Percentiles rank a stretch among this genome's conserved stretches.
phyloP scores from a whole-genome alignment of 2,888 invertebrate genomes.

The Drosophila fungiperda region DNA sequence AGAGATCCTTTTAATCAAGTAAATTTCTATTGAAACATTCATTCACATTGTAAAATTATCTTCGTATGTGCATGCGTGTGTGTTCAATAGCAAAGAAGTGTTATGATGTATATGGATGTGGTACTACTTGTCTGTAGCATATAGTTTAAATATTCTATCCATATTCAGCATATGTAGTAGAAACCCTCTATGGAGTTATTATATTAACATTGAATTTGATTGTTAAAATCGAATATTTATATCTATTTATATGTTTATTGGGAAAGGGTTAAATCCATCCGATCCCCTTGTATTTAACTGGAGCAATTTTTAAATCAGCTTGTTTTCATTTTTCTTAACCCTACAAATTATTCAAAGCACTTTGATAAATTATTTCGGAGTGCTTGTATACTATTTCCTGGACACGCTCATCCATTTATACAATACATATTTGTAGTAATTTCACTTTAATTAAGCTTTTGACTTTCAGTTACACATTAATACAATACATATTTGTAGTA shows the following conservation, averaged over 20 bases:
- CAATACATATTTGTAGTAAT: slow-evolving; percentile 7
- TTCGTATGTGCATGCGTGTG: slow-evolving; percentile 1
- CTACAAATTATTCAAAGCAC: background rate
- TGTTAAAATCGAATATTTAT: background rate
- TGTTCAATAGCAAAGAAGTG: slow-evolving; percentile 11
- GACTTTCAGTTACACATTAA: slow-evolving; percentile 9
- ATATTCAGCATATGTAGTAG: slow-evolving; percentile 1
- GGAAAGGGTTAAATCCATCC: background rate
- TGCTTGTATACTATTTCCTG: slow-evolving; percentile 10
- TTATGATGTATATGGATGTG: background rate
- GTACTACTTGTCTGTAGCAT: background rate
- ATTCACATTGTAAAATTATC: background rate
- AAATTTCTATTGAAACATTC: slow-evolving; percentile 6
- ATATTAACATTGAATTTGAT: slow-evolving; percentile 2
- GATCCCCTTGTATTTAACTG: background rate
- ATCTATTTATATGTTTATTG: background rate
- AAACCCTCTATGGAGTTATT: slow-evolving; percentile 3
- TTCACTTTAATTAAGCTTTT: slow-evolving; percentile 5
- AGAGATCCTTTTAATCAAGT: slow-evolving; percentile 18
- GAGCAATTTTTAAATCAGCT: background rate
- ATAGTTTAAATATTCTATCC: background rate
- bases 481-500: slow-evolving; percentile 9
- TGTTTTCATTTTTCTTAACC: background rate
- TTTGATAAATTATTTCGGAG: background rate
- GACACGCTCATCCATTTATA: slow-evolving; percentile 14